phyloP scores from a whole-genome alignment of 2,888 invertebrate species.

The Parasteatoda lunata region DNA sequence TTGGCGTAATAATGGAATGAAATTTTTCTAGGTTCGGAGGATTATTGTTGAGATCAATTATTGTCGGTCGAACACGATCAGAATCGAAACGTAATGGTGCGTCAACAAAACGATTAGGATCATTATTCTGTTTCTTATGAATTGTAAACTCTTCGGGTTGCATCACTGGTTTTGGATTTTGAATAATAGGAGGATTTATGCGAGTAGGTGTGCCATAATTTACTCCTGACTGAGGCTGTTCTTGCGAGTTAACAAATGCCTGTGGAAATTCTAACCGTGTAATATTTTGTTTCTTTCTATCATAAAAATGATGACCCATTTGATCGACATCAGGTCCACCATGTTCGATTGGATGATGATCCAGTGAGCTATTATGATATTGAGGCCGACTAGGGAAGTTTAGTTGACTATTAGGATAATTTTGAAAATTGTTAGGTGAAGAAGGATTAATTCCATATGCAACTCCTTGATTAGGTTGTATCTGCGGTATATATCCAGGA shows the following conservation, averaged over 20 bases:
- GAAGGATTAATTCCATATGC: neutral
- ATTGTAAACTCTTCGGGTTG: conserved; percentile 15
- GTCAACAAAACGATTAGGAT: conserved; percentile 37
- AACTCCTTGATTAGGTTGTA: neutral
- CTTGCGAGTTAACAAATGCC: neutral
- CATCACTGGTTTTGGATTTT: conserved; percentile 21
- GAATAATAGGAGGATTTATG: conserved; percentile 7
- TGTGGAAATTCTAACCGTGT: neutral
- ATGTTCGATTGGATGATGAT: neutral
- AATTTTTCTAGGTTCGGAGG: conserved; percentile 45
- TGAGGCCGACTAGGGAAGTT: conserved; percentile 27
- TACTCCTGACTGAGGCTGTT: conserved; percentile 3
- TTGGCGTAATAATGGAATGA: conserved; percentile 7
- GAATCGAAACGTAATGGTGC: conserved; percentile 26
- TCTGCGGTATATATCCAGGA: neutral
- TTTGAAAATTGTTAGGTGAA: neutral
- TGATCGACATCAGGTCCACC: conserved; percentile 1
- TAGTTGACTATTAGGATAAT: neutral
- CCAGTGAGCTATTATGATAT: neutral
- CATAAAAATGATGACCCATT: neutral
- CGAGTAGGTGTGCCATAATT: conserved; percentile 9
- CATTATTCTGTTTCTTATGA: conserved; percentile 22
- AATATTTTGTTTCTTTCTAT: conserved; percentile 23
- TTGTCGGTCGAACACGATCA: conserved; percentile 25
- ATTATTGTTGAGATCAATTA: neutral